These are phyloP conservation scores for Oplegnathus fasciatus DNA, from an alignment of 2,113 vertebrate species.

Conservation along the genomic window DNA sequence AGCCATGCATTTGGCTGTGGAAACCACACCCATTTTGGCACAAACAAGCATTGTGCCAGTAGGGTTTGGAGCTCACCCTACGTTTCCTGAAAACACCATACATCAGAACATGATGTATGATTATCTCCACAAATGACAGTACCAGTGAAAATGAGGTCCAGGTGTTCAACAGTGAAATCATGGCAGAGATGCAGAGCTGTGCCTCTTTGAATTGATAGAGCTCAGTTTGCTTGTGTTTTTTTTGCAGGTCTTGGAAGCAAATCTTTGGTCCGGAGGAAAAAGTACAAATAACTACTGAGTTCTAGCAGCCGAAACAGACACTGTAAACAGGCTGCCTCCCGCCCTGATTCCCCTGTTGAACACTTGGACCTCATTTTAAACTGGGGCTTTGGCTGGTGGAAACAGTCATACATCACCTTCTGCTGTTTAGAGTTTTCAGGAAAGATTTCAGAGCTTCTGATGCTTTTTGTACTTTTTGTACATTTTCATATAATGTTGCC, in stretches of 20 bases:
- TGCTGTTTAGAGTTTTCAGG: not conserved
- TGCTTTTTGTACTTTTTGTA: not conserved
- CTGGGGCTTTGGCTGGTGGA: not conserved
- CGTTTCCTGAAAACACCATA: slow-evolving; percentile 32
- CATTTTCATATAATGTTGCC: slow-evolving; percentile 43
- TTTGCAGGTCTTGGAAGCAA: not conserved
- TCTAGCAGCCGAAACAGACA: slow-evolving; percentile 15
- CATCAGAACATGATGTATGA: slow-evolving; percentile 34
- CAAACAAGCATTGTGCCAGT: slow-evolving; percentile 4
- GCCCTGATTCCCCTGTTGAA: slow-evolving; percentile 6
- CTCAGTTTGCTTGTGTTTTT: slow-evolving; percentile 8
- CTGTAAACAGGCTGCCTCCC: slow-evolving; percentile 22
- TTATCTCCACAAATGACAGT: slow-evolving; percentile 24
- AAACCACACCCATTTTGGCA: slow-evolving; percentile 34
- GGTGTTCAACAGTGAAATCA: slow-evolving; percentile 44
- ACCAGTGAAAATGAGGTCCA: slow-evolving; percentile 39
- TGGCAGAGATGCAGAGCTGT: slow-evolving; percentile 25
- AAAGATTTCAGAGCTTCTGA: not conserved
- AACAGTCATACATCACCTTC: slow-evolving; percentile 23
- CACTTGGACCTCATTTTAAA: slow-evolving; percentile 44
- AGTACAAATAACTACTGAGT: slow-evolving; percentile 3
- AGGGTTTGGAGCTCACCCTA: not conserved
- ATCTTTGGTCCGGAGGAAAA: slow-evolving; percentile 12
- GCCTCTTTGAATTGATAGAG: slow-evolving; percentile 11
- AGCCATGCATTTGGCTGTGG: slow-evolving; percentile 34